Base-by-base conservation (phyloP, 2,113 vertebrate species). In the Psephotus haematonotus region DNA sequence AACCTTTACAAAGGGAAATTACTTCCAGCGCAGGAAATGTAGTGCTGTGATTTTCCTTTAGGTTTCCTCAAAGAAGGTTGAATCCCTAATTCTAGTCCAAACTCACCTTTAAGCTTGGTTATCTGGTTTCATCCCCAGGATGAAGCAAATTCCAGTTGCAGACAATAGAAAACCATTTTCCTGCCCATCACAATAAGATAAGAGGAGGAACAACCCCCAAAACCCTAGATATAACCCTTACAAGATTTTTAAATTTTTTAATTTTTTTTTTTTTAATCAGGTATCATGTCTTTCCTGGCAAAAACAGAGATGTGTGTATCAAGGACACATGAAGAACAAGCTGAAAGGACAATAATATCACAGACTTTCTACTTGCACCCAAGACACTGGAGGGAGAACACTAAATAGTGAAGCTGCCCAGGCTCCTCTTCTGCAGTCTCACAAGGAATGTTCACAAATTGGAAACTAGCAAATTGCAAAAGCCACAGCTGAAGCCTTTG, bases 401-500 rank as follows among this genome's bases (percentile, higher is more conserved):
- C 31, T 28, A 31, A 60, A 12, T 29, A 44, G 19, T 3, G 14
- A 62, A 17, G 13, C 28, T 53, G 37, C 18, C 11, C 17, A 39
- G n/a, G 23, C 8, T 16, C 13, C 8, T 12, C 43, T 16, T 46
- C 55, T 37, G 6, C 3, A 37, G 9, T 20, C 29, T 67, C 46
- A 62, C 10, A 80, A 24, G 10, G 41, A 37, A 82, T 43, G n/a
- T 2, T 14, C 50, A 37, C 4, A 55, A 65, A 46, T 3, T 57
- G 16, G 33, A 59, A n/a, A n/a, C 2, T 12, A 62, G 33, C 4
- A 70, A 65, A 46, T 6, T 57, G 11, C 13, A 75, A 67, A 70
- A 37, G 2, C 2, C 8, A 16, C 7, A 5, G 25, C 46, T 70
- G 62, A 79, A 76, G 29, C 9, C 35, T 31, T 8, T 0, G 0